phyloP scores from a whole-genome alignment of 2,113 vertebrate species.

The Harpagus bidentatus region DNA sequence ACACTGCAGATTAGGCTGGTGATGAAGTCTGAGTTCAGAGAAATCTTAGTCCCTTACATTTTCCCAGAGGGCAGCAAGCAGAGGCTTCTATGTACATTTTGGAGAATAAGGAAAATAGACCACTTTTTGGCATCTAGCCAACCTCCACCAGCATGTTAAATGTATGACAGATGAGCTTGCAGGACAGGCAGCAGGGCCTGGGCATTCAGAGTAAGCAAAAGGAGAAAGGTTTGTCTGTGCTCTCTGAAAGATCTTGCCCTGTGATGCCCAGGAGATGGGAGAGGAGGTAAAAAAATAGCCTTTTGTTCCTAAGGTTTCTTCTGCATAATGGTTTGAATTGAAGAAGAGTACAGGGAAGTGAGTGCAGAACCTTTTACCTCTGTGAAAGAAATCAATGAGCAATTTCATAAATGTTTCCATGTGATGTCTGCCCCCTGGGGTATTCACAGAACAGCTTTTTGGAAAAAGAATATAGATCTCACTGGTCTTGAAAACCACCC shows the following conservation, averaged over 20 bases:
- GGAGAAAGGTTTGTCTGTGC: background rate
- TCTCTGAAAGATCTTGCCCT: background rate
- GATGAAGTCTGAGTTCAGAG: background rate
- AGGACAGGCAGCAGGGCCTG: background rate
- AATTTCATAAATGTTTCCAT: constrained; percentile 3
- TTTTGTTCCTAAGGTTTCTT: background rate
- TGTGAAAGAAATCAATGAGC: background rate
- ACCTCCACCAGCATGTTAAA: background rate
- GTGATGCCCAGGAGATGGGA: background rate
- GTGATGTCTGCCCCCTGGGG: background rate
- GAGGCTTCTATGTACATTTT: background rate
- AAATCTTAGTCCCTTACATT: background rate
- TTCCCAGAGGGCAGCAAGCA: background rate
- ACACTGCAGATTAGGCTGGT: background rate
- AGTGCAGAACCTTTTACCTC: background rate
- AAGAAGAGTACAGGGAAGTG: background rate
- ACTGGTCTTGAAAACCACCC: background rate
- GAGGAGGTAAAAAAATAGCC: background rate
- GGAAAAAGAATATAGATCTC: background rate
- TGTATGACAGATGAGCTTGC: background rate
- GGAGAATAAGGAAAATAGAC: background rate
- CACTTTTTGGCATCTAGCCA: background rate
- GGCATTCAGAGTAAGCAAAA: background rate
- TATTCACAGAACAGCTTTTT: background rate
- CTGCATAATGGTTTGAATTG: background rate